Base-by-base conservation (phyloP, 1,140 invertebrate genomes). In the Bilobella aurantiaca region DNA sequence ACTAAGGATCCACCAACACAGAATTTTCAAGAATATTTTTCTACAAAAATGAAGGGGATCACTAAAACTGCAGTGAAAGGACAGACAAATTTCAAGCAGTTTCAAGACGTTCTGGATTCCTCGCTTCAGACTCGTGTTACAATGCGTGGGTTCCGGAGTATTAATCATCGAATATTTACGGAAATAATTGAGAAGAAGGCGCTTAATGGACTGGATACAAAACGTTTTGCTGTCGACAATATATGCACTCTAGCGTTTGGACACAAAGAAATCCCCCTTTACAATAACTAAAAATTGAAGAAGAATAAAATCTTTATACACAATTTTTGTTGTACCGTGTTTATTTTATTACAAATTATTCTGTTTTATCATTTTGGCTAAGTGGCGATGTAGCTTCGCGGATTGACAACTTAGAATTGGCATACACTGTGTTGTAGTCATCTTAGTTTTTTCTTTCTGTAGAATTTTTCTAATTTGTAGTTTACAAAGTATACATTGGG, bases 181-280 rank as follows among this genome's bases (percentile, higher is more conserved):
- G 14, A 16, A 49, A 21, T 21, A 2, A 25, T 14, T 8, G 30
- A 21, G 49, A 65, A 42, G 37, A 47, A 21, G 18, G 57, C 27
- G 2, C 18, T 65, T 25, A 65, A 30, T 29, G 28, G 31, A 21
- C n/a, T 65, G 31, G 64, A 65, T 28, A 30, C 29, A 2, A 65
- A 65, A 32, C 2, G 64, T 3, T 65, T 60, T 49, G n/a, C 30
- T 49, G 27, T 60, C n/a, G 42, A 65, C 53, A 42, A 42, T 18
- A 42, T 58, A 28, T 14, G 8, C 8, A 29, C 57, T 3, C 29
- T 58, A 28, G 25, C 57, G 8, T 58, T 58, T 58, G 57, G 57
- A 25, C 57, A 58, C 57, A 58, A 58, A 31, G 57, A 58, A 14
- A 29, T 27, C 12, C 57, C 25, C 29, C 25, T 56, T 8, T 56